phyloP scores from a whole-genome alignment of 2,888 invertebrate species.

The Calameuta filiformis region DNA sequence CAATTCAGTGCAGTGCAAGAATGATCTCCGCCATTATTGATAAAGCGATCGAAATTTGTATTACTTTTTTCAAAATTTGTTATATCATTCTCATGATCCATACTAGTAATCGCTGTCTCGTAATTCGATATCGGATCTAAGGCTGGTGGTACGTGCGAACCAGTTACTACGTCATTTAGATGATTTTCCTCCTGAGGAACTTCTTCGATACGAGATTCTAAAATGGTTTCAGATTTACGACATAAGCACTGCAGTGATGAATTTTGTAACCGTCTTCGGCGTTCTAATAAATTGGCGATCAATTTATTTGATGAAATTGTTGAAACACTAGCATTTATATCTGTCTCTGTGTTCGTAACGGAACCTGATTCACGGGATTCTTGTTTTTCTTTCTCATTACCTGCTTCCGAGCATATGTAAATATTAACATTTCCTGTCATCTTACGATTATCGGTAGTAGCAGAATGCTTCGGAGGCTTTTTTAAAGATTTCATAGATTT shows the following conservation, averaged over 20 bases:
- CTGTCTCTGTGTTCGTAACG: constrained; percentile 14
- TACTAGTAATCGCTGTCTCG: neutral
- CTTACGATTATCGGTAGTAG: constrained; percentile 40
- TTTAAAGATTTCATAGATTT: neutral
- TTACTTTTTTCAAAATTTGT: neutral
- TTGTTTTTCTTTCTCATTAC: constrained; percentile 10
- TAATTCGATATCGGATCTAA: neutral
- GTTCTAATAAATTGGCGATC: constrained; percentile 13
- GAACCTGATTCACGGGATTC: neutral
- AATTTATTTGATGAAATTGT: constrained; percentile 38
- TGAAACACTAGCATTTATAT: constrained; percentile 2
- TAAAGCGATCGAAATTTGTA: neutral
- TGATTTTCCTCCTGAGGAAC: neutral
- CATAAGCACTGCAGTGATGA: neutral
- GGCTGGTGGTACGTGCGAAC: neutral
- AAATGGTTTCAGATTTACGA: neutral
- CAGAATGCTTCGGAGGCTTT: neutral
- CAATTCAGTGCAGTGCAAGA: neutral
- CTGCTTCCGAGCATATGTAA: constrained; percentile 53
- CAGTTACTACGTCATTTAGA: neutral
- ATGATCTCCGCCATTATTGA: neutral
- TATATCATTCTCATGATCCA: neutral
- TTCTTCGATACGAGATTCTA: neutral
- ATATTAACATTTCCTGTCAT: constrained; percentile 57
- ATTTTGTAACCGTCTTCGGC: neutral